These are phyloP conservation scores for Polylopha cassiicola DNA, from an alignment of 2,888 invertebrate genomes.

Conservation along the genomic window DNA sequence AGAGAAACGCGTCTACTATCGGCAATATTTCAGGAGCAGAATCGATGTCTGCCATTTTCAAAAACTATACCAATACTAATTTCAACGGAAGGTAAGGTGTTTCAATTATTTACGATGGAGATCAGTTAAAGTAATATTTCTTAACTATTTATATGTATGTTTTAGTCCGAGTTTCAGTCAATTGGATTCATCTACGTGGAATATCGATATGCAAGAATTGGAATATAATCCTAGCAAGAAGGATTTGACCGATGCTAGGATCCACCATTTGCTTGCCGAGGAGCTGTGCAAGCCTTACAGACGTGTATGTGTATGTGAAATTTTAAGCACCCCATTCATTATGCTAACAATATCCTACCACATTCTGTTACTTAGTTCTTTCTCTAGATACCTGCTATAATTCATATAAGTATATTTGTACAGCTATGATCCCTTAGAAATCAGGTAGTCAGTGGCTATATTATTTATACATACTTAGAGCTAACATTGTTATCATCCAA, in stretches of 20 bases:
- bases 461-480: no score
- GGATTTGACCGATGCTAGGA: slow-evolving; percentile 94
- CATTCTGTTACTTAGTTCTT: no score
- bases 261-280: slow-evolving; percentile 93
- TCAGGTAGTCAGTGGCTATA: no score
- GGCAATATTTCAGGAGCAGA: slow-evolving; percentile 92
- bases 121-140: slow-evolving; percentile 1
- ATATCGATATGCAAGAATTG: slow-evolving; percentile 94
- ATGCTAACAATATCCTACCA: slow-evolving; percentile 4
- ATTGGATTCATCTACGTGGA: slow-evolving; percentile 90
- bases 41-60: slow-evolving; percentile 93
- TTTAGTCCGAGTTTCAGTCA: slow-evolving; percentile 89
- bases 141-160: slow-evolving; percentile 23
- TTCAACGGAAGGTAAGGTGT: slow-evolving; percentile 86
- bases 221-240: slow-evolving; percentile 95
- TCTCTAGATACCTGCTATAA: no score
- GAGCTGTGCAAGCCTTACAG: slow-evolving; percentile 92
- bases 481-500: no score
- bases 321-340: slow-evolving; percentile 20
- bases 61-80: slow-evolving; percentile 90
- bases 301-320: slow-evolving; percentile 79
- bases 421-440: no score
- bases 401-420: no score
- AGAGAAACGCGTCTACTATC: slow-evolving; percentile 90
- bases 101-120: slow-evolving; percentile 17